A percentile compares a stretch with the other conserved stretches of the same genome.
Evolutionary conservation across 2,113 vertebrate genomes (phyloP).

Genomic region (Rissa tridactyla): DNA sequence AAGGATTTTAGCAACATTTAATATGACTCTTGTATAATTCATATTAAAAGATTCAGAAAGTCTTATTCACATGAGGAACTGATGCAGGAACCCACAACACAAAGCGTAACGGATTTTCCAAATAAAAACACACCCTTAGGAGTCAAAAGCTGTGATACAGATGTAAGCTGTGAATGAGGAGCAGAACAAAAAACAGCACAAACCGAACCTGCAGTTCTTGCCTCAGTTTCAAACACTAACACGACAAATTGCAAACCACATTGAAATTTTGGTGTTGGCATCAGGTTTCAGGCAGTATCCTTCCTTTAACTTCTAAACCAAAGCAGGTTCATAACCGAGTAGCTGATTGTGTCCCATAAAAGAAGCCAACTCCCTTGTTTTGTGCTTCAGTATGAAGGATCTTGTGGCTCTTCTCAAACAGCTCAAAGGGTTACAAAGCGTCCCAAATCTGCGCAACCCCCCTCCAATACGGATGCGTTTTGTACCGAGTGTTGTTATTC

Average conservation of each 20-base stretch:
- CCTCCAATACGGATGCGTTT: rapidly evolving
- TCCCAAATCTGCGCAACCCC: neutral
- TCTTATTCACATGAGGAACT: neutral
- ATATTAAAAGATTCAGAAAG: neutral
- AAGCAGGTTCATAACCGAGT: neutral
- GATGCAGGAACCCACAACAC: neutral
- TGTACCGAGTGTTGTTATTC: neutral
- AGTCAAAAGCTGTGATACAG: neutral
- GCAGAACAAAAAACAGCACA: neutral
- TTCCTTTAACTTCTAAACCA: neutral
- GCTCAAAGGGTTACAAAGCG: neutral
- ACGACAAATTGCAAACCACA: rapidly evolving
- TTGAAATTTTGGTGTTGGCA: neutral
- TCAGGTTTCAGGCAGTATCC: neutral
- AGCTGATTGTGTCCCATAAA: neutral
- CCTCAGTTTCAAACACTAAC: neutral
- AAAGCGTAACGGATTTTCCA: neutral
- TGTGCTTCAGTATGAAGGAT: neutral
- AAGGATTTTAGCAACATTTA: neutral
- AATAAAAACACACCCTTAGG: neutral
- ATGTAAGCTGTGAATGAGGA: neutral
- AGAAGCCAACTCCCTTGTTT: neutral
- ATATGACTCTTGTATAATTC: neutral
- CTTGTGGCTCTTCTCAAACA: neutral
- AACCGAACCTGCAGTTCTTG: neutral